These are phyloP conservation scores for Dendrocincla tyrannina DNA, from an alignment of 2,797 vertebrate genomes.

Conservation along the genomic window DNA sequence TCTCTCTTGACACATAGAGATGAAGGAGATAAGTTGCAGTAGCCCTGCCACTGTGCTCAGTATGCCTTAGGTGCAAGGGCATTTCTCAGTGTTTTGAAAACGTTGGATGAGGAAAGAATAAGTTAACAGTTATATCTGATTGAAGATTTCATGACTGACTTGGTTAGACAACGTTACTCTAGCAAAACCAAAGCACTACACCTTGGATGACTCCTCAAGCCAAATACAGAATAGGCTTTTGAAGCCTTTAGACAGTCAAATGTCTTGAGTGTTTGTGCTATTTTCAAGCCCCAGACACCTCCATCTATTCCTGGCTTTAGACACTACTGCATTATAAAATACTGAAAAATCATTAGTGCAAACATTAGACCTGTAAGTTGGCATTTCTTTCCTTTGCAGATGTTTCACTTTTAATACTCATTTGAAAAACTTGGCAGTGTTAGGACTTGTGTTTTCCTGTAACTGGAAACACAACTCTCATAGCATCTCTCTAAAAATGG, in stretches of 20 bases:
- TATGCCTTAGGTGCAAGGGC: neutral
- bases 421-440: neutral
- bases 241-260: neutral
- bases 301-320: neutral
- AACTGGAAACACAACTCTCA: neutral
- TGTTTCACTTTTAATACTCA: neutral
- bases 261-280: neutral
- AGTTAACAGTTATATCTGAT: neutral
- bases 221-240: neutral
- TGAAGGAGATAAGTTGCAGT: neutral
- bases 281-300: neutral
- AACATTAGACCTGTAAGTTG: accelerated
- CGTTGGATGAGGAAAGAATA: neutral
- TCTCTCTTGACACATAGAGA: neutral
- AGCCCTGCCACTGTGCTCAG: neutral
- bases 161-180: neutral
- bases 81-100: neutral
- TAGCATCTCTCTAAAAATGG: neutral
- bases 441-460: neutral
- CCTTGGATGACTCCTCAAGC: neutral
- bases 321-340: neutral
- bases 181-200: neutral
- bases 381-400: neutral
- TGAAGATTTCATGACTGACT: neutral
- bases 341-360: neutral